Conservation (phyloP, 2,797 vertebrate genomes). For the Toxotes lorentzi region DNA sequence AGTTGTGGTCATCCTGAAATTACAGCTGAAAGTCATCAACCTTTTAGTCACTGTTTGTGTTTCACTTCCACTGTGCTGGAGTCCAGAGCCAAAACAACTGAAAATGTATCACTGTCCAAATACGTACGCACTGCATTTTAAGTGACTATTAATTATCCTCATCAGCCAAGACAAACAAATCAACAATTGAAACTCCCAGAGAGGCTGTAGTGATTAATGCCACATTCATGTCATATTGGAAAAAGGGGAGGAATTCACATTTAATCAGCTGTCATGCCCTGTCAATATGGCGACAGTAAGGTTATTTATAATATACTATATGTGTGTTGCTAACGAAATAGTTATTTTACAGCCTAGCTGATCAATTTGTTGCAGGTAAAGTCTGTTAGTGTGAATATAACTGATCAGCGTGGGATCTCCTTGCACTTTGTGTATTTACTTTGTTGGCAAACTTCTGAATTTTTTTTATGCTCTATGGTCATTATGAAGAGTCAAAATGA, state of each 20-base stretch:
- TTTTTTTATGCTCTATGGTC: accelerated
- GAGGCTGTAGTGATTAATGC: constrained; percentile 51
- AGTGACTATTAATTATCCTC: constrained; percentile 54
- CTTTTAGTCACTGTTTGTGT: background rate
- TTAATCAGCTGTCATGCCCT: constrained; percentile 28
- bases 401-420: background rate
- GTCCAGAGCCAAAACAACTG: constrained; percentile 27
- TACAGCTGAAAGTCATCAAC: background rate
- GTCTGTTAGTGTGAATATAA: background rate
- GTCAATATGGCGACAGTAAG: constrained; percentile 3
- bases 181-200: constrained; percentile 36
- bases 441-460: background rate
- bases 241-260: constrained; percentile 39
- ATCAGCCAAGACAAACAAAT: constrained; percentile 51
- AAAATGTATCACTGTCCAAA: constrained; percentile 42
- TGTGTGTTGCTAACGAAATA: background rate
- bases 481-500: background rate
- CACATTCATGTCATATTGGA: constrained; percentile 24
- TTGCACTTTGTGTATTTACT: background rate
- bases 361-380: background rate
- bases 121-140: constrained; percentile 13
- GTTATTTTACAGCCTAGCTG: background rate
- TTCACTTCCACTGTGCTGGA: constrained; percentile 3
- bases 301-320: constrained; percentile 10
- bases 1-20: background rate